Evolutionary conservation across 2,888 invertebrate genomes (phyloP), one percentile per base, ranked within the genome.

Genomic region (Lasioglossum villosulum): DNA sequence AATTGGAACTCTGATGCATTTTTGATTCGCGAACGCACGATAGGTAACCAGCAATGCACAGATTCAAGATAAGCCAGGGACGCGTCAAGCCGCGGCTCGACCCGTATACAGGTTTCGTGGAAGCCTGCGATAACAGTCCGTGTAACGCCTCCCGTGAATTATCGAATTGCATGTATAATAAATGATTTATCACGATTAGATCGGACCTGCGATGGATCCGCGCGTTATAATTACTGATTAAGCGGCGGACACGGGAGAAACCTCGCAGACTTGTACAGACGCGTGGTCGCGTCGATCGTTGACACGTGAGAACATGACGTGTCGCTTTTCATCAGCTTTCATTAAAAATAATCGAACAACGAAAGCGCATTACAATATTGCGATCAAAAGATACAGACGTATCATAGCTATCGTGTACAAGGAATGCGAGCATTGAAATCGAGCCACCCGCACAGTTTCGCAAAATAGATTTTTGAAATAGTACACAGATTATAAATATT

Each of bases 131-230:
- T 89, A 89, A 78, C 73, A 23, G 68, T 12, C 37, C 59, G 83
- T 30, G 27, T 78, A 59, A 66, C 78, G 83, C 86, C 81, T 78
- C 84, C 45, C 75, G 63, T 87, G 83, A 87, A 89, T 87, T 91
- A 90, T 90, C 88, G 82, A 90, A 91, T 93, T 92, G 92, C 91
- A 90, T 93, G 92, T 90, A 93, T 93, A 94, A 94, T 94, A 93
- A 92, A 93, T 85, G 91, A 89, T 90, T 92, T 92, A 93, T 93
- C 92, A 91, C 90, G 90, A 68, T 91, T 91, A 91, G 87, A 86
- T 86, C 80, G 83, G 16, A 80, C 80, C 84, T 86, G 89, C 89
- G 91, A 90, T 90, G 90, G 86, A 90, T 82, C 78, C 73, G 74
- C 84, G 89, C 79, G 86, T 91, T 93, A 88, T 91, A 93, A 94